Percentiles rank a stretch among this genome's conserved stretches.
phyloP scores from a whole-genome alignment of 1,140 invertebrate species.

The Drosophila chauvacae region DNA sequence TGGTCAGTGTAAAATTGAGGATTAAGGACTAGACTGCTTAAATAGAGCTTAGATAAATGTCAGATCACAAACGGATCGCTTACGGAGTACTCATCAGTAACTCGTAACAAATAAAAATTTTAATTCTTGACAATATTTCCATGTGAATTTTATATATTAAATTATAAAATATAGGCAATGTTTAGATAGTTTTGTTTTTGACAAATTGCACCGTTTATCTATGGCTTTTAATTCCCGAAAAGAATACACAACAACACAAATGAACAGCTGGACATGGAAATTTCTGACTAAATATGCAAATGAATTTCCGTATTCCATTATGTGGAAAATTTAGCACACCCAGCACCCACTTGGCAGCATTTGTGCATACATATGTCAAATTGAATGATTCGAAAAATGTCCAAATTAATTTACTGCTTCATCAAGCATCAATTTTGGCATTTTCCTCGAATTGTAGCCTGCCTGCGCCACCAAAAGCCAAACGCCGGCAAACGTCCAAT shows the following conservation, averaged over 20 bases:
- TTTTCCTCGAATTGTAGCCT: conserved; percentile 36
- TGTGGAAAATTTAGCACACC: conserved; percentile 18
- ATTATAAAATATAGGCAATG: background rate
- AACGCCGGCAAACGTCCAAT: conserved; percentile 8
- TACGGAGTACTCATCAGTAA: background rate
- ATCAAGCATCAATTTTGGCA: conserved; percentile 52
- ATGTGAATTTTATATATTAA: background rate
- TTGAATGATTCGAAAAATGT: conserved; percentile 49
- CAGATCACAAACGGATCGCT: too few species aligned
- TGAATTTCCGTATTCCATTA: conserved; percentile 24
- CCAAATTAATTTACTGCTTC: conserved; percentile 54
- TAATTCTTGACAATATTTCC: background rate
- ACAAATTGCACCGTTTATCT: background rate
- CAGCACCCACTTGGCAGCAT: conserved; percentile 5
- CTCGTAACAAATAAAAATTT: background rate
- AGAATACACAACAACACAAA: background rate
- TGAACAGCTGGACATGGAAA: conserved; percentile 19
- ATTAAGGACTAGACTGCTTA: background rate
- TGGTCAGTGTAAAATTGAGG: background rate
- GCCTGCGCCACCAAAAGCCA: conserved; percentile 25
- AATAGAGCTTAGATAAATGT: too few species aligned
- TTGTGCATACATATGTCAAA: conserved; percentile 19
- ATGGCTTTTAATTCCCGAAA: background rate
- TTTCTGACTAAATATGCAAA: conserved; percentile 30
- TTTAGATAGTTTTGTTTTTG: background rate